Conservation (phyloP, 2,113 vertebrate genomes). For the Manacus vitellinus region DNA sequence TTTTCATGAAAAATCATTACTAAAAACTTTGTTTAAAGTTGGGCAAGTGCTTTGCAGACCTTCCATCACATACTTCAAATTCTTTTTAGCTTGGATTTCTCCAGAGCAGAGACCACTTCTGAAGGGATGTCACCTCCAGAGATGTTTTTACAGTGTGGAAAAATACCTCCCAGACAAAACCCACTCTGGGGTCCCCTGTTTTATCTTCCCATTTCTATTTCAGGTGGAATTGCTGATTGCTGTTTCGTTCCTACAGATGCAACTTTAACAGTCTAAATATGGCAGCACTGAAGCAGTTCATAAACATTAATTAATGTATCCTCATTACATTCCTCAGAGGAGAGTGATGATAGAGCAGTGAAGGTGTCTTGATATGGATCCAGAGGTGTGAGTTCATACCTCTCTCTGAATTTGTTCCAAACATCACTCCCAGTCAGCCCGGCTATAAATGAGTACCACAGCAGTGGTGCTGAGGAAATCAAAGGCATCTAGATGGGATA, state of each 20-base stretch:
- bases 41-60: not conserved
- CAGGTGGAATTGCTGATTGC: not conserved
- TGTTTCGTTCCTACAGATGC: not conserved
- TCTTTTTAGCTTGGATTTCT: not conserved
- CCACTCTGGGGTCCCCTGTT: not conserved
- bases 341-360: constrained; percentile 10
- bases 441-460: constrained; percentile 1
- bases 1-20: not conserved
- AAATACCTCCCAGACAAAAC: not conserved
- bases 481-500: constrained; percentile 12
- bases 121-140: not conserved
- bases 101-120: not conserved
- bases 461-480: constrained; percentile 4
- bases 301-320: constrained; percentile 45
- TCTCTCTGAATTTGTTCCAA: not conserved
- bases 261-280: constrained; percentile 43
- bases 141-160: not conserved
- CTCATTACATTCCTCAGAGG: constrained; percentile 16
- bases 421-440: not conserved
- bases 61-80: not conserved
- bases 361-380: constrained; percentile 28
- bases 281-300: constrained; percentile 21
- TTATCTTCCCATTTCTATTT: not conserved
- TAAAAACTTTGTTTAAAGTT: not conserved
- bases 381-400: constrained; percentile 38